A percentile compares a stretch with the other conserved stretches of the same genome.
Conservation (phyloP, 2,113 vertebrate genomes). For the Aptenodytes forsteri region DNA sequence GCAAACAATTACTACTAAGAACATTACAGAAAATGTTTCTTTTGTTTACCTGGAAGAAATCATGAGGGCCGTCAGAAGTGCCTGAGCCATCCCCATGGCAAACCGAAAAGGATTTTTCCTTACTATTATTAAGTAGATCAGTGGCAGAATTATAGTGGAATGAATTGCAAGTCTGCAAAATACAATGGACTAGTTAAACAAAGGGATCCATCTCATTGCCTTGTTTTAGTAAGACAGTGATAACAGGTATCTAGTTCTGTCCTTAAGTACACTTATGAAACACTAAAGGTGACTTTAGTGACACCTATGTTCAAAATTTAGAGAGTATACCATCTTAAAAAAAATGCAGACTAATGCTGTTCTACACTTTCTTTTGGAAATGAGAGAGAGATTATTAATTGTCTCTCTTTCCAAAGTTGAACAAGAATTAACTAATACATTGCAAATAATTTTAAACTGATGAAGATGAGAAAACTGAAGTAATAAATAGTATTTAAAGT, state of each 20-base stretch:
- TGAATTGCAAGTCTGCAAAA: conserved; percentile 90
- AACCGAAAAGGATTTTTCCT: conserved; percentile 94
- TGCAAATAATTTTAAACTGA: background rate
- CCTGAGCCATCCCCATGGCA: conserved; percentile 93
- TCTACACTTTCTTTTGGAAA: background rate
- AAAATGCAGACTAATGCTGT: background rate
- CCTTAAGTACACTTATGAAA: background rate
- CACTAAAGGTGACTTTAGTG: background rate
- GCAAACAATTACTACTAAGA: background rate
- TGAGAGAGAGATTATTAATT: background rate
- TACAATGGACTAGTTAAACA: background rate
- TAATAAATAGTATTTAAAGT: background rate
- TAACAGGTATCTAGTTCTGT: background rate
- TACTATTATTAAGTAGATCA: conserved; percentile 91
- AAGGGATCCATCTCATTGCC: conserved; percentile 1
- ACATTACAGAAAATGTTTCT: background rate
- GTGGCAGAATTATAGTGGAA: conserved; percentile 83
- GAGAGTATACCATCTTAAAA: background rate
- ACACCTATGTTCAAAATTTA: background rate
- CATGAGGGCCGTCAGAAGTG: conserved; percentile 92
- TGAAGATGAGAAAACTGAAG: background rate
- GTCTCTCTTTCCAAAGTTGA: background rate
- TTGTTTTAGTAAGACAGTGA: background rate
- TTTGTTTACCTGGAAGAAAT: conserved; percentile 87
- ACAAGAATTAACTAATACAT: background rate